Conservation (phyloP, 1,140 invertebrate species). For the Kradibia gibbosae region DNA sequence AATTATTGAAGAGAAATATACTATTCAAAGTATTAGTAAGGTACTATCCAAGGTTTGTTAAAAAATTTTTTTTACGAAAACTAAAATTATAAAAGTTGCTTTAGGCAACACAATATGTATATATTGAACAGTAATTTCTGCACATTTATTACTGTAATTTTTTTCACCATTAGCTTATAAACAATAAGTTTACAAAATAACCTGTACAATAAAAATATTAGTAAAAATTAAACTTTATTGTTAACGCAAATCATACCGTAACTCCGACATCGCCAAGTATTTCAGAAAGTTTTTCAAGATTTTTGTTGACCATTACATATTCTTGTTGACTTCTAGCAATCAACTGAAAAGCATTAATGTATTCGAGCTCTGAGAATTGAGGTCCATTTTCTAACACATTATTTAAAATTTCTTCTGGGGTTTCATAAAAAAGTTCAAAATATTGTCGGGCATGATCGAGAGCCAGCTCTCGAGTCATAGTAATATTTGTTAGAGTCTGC, state of each 20-base stretch:
- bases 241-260: slow-evolving; percentile 70
- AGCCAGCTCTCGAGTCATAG: slow-evolving; percentile 85
- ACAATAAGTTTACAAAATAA: slow-evolving; percentile 3
- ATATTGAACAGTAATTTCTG: slow-evolving; percentile 12
- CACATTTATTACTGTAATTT: slow-evolving; percentile 9
- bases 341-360: slow-evolving; percentile 87
- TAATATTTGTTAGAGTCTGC: slow-evolving; percentile 89
- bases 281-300: slow-evolving; percentile 78
- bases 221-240: slow-evolving; percentile 3
- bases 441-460: slow-evolving; percentile 92
- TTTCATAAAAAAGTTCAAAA: slow-evolving; percentile 89
- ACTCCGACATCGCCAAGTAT: slow-evolving; percentile 80
- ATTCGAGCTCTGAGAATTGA: slow-evolving; percentile 88
- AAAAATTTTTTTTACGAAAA: neutral
- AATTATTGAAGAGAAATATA: neutral
- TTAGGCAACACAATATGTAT: neutral
- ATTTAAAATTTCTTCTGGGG: slow-evolving; percentile 89
- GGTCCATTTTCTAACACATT: slow-evolving; percentile 86
- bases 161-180: slow-evolving; percentile 21
- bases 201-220: neutral
- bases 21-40: no score
- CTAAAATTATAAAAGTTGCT: slow-evolving; percentile 6
- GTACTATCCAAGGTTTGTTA: neutral
- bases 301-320: slow-evolving; percentile 69
- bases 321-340: slow-evolving; percentile 76